Evolutionary conservation across 2,888 invertebrate species (phyloP).

Genomic region (Ormyrus rosae): DNA sequence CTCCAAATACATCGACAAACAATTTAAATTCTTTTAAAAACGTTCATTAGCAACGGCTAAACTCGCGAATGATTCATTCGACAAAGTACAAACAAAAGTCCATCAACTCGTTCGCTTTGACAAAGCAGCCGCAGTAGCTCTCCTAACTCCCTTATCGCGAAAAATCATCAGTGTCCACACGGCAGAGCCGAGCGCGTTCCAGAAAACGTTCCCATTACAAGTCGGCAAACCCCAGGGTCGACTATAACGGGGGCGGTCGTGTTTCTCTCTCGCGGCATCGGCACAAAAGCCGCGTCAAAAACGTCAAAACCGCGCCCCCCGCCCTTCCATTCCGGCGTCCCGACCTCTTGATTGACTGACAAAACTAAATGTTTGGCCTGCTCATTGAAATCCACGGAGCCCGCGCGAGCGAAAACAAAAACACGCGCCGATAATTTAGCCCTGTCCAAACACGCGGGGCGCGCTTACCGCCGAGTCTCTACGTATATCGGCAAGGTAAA

Average conservation of each 20-base stretch:
- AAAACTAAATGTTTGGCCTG: constrained; percentile 58
- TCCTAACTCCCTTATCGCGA: background rate
- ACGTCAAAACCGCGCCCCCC: constrained; percentile 34
- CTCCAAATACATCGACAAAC: too few relatives aligned
- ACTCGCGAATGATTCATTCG: too few relatives aligned
- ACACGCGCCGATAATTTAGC: constrained; percentile 53
- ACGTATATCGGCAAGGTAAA: constrained; percentile 17
- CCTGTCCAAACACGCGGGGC: constrained; percentile 38
- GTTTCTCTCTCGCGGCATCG: too few relatives aligned
- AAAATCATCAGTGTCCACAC: constrained; percentile 8
- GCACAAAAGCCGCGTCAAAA: constrained; percentile 41
- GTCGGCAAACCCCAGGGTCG: too few relatives aligned
- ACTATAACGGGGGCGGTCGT: too few relatives aligned
- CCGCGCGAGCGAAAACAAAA: constrained; percentile 48
- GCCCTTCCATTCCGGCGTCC: constrained; percentile 10
- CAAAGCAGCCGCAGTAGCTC: background rate
- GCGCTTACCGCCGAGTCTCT: background rate
- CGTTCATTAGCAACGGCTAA: too few relatives aligned
- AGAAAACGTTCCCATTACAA: too few relatives aligned
- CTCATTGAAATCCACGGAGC: constrained; percentile 46
- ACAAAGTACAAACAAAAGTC: too few relatives aligned
- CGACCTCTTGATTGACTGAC: constrained; percentile 56
- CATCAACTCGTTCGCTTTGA: background rate
- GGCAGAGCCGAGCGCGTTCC: background rate
- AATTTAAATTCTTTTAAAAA: too few relatives aligned